phyloP scores from a whole-genome alignment of 2,797 vertebrate species.

The Glossophaga mutica region DNA sequence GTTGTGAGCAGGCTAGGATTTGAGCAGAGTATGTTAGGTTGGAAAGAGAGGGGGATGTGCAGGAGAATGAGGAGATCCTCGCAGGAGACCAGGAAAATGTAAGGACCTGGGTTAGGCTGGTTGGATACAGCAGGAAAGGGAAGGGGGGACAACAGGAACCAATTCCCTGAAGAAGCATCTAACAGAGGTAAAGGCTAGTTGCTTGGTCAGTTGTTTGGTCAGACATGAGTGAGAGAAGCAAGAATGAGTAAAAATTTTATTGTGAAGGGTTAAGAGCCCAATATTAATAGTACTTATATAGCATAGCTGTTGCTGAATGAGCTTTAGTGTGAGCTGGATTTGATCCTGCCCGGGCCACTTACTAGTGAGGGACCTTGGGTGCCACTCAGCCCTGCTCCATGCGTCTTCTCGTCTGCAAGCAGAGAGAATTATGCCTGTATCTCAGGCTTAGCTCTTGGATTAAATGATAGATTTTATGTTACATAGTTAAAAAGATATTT shows the following conservation, averaged over 20 bases:
- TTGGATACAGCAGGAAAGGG: not conserved
- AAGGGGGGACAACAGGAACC: not conserved
- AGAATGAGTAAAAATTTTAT: not conserved
- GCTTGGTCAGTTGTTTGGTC: not conserved
- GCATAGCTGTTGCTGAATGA: not conserved
- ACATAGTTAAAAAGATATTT: not conserved
- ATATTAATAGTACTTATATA: not conserved
- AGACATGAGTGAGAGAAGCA: not conserved
- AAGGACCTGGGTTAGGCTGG: not conserved
- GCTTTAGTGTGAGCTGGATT: not conserved
- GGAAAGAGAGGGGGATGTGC: not conserved
- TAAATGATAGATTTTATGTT: not conserved
- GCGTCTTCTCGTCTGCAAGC: not conserved
- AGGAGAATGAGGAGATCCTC: not conserved
- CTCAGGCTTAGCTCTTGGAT: not conserved
- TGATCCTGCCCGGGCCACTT: not conserved
- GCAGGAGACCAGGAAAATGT: not conserved
- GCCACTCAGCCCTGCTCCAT: not conserved
- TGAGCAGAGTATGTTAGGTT: not conserved
- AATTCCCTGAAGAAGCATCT: not conserved
- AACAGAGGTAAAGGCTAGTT: not conserved
- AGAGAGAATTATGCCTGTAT: not conserved
- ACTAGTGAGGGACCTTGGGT: not conserved
- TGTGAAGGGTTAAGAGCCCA: not conserved
- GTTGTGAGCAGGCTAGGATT: not conserved